Evolutionary conservation across 2,797 vertebrate genomes (phyloP), one percentile per base, ranked within the genome.

Genomic region (Remorina albescens): DNA sequence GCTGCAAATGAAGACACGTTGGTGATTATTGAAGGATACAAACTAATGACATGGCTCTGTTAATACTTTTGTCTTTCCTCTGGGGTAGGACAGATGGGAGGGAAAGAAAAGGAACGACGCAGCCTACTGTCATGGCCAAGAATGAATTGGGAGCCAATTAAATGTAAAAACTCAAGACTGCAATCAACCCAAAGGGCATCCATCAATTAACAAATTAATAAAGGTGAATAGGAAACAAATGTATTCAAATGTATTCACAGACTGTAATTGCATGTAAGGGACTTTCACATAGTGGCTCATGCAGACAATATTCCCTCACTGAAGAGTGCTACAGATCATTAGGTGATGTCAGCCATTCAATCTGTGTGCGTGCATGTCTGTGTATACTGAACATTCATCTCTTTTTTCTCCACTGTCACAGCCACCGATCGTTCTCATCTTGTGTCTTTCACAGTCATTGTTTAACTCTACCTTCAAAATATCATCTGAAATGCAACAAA

Each of bases 161-260:
- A 74, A 85, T 82, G 73, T 68, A 61, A 82, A n/a, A 80, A 82
- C 58, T 71, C 74, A 81, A 81, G 60, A 63, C 54, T 76, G 59
- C 36, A 74, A 80, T 84, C 76, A 80, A 74, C 68, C 64, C 21
- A 81, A 80, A 83, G 84, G 78, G 51, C 74, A 76, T 54, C 78
- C 65, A 51, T 83, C 71, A 87, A 85, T 86, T 80, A 86, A 65
- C 41, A 36, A 80, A 80, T 67, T 51, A 82, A 68, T 67, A 54
- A 76, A 86, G 76, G 78, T 82, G 64, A 85, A 78, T 46, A 13
- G 42, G 10, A 68, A 36, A 32, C 10, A 74, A 71, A 89, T 84
- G 2, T 71, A 82, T 85, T 83, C 47, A 83, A 66, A 87, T 89
- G 55, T 87, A 87, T 87, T 86, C 84, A 54, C 41, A 1, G n/a